Base-by-base conservation (phyloP, 1,140 invertebrate species). In the Druon quercuslanigerum region DNA sequence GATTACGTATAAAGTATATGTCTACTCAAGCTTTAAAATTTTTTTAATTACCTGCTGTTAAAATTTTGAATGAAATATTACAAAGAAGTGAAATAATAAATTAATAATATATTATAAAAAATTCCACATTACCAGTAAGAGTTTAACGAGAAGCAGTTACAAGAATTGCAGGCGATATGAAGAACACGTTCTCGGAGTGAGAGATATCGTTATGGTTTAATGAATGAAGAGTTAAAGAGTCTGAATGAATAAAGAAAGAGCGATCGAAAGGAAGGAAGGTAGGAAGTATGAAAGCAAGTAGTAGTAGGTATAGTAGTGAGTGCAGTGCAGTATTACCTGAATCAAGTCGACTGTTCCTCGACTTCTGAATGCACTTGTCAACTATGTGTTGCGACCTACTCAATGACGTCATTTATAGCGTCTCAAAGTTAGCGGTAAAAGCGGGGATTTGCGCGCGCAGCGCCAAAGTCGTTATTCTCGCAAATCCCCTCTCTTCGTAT, bases 381-480 rank as follows among this genome's bases (percentile, higher is more conserved):
- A 82, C 83, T 87, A 81, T 87, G 82, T 87, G 83, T 76, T 76
- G 79, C 86, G 87, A 90, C 85, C 85, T 88, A 88, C 82, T 86
- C 74, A 81, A 83, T 89, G 88, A 89, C 87, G 87, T 90, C 88
- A 91, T 90, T 88, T 90, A 90, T 90, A 90, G 82, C 54, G 82
- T 83, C 82, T 77, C 73, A 82, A 83, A 83, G 72, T 83, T 82
- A 84, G 79, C 78, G 76, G 77, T 83, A 87, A 84, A 85, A 83
- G 81, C 79, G 83, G 82, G 85, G 78, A 84, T 78, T 72, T 89
- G 88, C 89, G 90, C 87, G 86, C 88, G 88, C 90, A 90, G 57
- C 74, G 20, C 50, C 52, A 72, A 57, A 77, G 60, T 66, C 60
- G 46, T 66, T 40, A 66, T 66, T 40, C 60, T 46, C 25, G 0